phyloP scores from a whole-genome alignment of 2,797 vertebrate genomes.

The Pseudochromis fuscus region DNA sequence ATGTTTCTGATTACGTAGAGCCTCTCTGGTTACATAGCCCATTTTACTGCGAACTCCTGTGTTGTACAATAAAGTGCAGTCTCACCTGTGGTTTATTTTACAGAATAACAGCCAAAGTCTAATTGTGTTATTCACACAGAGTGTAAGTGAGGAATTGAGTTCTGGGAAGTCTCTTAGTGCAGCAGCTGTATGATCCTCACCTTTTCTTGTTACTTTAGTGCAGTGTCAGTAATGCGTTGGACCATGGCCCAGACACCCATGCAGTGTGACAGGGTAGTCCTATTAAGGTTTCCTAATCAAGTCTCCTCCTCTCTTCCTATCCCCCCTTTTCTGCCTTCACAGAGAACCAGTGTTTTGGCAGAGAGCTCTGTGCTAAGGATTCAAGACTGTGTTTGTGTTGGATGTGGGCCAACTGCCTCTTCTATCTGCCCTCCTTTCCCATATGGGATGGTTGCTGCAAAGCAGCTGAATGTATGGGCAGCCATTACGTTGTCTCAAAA shows the following conservation, averaged over 20 bases:
- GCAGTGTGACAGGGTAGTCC: constrained; percentile 76
- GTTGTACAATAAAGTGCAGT: constrained; percentile 32
- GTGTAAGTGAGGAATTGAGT: constrained; percentile 57
- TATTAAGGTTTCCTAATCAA: constrained; percentile 83
- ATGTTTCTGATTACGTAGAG: constrained; percentile 23
- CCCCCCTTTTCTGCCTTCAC: constrained; percentile 65
- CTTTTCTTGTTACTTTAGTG: constrained; percentile 73
- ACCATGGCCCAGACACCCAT: constrained; percentile 74
- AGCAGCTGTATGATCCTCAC: constrained; percentile 67
- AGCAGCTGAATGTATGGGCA: constrained; percentile 60
- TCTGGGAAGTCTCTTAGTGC: constrained; percentile 63
- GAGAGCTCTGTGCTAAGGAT: constrained; percentile 74
- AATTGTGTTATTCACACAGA: constrained; percentile 55
- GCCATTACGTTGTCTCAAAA: constrained; percentile 61
- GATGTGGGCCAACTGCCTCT: constrained; percentile 69
- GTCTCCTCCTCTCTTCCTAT: constrained; percentile 70
- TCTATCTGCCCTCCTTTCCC: constrained; percentile 68
- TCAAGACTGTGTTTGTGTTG: constrained; percentile 78
- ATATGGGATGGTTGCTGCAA: constrained; percentile 66
- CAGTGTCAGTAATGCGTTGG: constrained; percentile 79
- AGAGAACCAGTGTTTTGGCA: constrained; percentile 74
- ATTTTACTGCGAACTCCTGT: constrained; percentile 9
- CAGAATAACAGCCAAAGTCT: constrained; percentile 44
- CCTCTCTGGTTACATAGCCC: constrained; percentile 26
- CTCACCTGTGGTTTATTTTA: constrained; percentile 58